Evolutionary conservation across 1,140 invertebrate genomes (phyloP).

Genomic region (Drosophila murphyi): DNA sequence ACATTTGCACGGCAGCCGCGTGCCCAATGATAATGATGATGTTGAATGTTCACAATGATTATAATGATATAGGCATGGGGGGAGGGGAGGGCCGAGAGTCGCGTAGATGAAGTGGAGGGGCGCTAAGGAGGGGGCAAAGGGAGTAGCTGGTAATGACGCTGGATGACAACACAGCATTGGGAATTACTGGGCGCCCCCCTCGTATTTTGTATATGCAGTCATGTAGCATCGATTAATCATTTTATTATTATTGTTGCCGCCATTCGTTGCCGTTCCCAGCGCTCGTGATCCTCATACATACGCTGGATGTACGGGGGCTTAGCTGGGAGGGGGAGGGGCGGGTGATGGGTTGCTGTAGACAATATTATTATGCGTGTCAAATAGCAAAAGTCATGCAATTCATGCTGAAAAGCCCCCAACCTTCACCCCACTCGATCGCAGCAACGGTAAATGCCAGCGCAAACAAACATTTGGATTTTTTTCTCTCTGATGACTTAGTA

Average conservation of each 20-base stretch:
- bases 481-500: too few species aligned
- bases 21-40: slow-evolving; percentile 59
- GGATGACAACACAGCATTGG: slow-evolving; percentile 71
- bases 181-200: slow-evolving; percentile 48
- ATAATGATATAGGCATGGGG: slow-evolving; percentile 48
- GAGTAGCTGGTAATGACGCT: slow-evolving; percentile 62
- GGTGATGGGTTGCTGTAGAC: not conserved
- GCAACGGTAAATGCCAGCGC: not conserved
- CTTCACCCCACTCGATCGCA: slow-evolving; percentile 17
- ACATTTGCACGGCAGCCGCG: slow-evolving; percentile 72
- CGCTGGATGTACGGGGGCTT: not conserved
- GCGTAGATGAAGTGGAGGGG: not conserved
- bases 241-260: slow-evolving; percentile 78
- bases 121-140: not conserved
- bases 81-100: slow-evolving; percentile 26
- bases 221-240: slow-evolving; percentile 83
- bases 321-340: not conserved
- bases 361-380: slow-evolving; percentile 39
- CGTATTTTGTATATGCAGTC: slow-evolving; percentile 77
- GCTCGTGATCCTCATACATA: slow-evolving; percentile 77
- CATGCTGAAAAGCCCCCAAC: not conserved
- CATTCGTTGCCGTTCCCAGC: slow-evolving; percentile 73
- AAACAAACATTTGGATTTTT: not conserved
- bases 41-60: slow-evolving; percentile 56
- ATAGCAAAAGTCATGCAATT: slow-evolving; percentile 41